Conservation (phyloP, 2,888 invertebrate genomes). For the Dynastes grantii region DNA sequence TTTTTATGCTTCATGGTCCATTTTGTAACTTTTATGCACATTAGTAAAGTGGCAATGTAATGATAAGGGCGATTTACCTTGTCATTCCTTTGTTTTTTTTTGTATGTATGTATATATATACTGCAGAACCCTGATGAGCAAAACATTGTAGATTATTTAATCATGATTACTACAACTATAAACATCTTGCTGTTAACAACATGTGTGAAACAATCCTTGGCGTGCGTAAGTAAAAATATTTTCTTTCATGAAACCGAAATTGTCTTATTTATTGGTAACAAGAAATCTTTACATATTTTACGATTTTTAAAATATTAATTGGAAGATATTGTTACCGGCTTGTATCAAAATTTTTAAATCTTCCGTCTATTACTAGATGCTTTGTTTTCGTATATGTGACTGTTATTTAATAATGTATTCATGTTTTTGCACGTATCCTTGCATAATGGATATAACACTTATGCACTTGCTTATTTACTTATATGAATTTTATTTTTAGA, state of each 20-base stretch:
- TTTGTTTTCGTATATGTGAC: too few relatives aligned
- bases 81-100: not conserved
- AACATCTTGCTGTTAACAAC: not conserved
- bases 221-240: constrained; percentile 40
- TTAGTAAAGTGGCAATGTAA: constrained; percentile 27
- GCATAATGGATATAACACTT: not conserved
- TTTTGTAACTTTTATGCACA: constrained; percentile 6
- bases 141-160: not conserved
- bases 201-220: constrained; percentile 12
- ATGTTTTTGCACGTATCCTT: too few relatives aligned
- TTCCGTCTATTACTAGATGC: too few relatives aligned
- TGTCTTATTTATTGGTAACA: too few relatives aligned
- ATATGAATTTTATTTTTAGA: constrained; percentile 29
- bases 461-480: not conserved
- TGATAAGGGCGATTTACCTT: constrained; percentile 33
- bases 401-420: too few relatives aligned
- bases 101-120: not conserved
- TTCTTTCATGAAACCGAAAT: not conserved
- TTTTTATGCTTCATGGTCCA: constrained; percentile 32
- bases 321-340: too few relatives aligned
- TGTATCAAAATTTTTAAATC: too few relatives aligned
- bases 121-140: not conserved
- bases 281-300: too few relatives aligned
- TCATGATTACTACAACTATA: constrained; percentile 11
- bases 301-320: too few relatives aligned